Evolutionary conservation across 2,888 invertebrate genomes (phyloP).

Genomic region (Tuta absoluta): DNA sequence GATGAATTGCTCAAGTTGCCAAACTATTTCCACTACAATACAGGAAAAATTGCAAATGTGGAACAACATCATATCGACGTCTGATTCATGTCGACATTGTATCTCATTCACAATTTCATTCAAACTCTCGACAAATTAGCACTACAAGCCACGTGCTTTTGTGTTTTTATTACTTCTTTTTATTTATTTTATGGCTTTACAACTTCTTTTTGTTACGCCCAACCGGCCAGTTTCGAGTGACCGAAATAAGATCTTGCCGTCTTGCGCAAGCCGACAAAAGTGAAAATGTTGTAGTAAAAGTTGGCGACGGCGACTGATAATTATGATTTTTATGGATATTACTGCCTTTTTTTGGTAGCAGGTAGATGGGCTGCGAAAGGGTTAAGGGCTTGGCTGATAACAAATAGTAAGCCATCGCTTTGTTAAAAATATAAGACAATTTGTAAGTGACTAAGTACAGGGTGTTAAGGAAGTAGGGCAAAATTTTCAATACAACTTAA

Average conservation of each 20-base stretch:
- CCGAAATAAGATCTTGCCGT: conserved; percentile 31
- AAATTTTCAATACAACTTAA: too few species aligned
- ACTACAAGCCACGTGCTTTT: conserved; percentile 41
- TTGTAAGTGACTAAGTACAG: too few species aligned
- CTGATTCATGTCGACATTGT: conserved; percentile 28
- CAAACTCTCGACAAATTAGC: conserved; percentile 66
- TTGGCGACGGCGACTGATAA: conserved; percentile 38
- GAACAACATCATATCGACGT: background rate
- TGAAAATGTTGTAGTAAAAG: conserved; percentile 72
- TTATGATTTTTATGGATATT: conserved; percentile 16
- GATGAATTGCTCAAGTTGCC: too few species aligned
- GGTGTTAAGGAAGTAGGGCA: too few species aligned
- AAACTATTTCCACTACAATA: too few species aligned
- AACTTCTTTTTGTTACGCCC: conserved; percentile 44
- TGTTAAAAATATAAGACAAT: background rate
- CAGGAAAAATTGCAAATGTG: background rate
- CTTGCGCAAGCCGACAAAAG: conserved; percentile 77
- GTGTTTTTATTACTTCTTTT: conserved; percentile 18
- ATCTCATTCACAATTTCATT: conserved; percentile 42
- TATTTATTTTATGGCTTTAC: conserved; percentile 54
- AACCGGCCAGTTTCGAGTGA: conserved; percentile 26
- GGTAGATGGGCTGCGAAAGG: conserved; percentile 8
- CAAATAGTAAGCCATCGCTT: background rate
- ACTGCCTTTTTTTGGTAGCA: background rate
- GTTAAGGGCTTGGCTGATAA: conserved; percentile 15